phyloP scores from a whole-genome alignment of 2,888 invertebrate genomes.

The Orthosia gracilis region DNA sequence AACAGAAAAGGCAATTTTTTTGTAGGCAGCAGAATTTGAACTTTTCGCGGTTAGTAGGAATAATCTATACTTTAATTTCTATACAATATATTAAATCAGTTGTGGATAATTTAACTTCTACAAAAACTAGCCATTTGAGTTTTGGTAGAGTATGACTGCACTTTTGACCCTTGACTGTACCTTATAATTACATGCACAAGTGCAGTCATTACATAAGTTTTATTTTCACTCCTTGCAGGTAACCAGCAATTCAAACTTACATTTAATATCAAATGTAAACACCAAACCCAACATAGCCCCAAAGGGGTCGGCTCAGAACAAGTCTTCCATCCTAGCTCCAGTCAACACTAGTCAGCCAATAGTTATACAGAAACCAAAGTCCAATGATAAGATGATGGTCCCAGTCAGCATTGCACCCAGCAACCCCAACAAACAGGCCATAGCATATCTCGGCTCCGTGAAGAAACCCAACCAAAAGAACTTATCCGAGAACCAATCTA shows the following conservation, averaged over 20 bases:
- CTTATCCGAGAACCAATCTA: constrained; percentile 85
- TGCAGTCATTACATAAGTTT: constrained; percentile 34
- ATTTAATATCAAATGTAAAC: constrained; percentile 85
- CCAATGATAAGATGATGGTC: constrained; percentile 87
- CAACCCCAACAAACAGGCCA: constrained; percentile 85
- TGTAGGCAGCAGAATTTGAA: too few relatives aligned
- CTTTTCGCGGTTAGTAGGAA: too few relatives aligned
- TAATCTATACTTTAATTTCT: too few relatives aligned
- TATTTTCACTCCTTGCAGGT: constrained; percentile 78
- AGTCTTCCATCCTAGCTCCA: constrained; percentile 85
- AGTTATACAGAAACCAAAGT: constrained; percentile 91
- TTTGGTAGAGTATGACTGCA: too few relatives aligned
- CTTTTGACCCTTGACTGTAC: too few relatives aligned
- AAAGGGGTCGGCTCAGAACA: constrained; percentile 80
- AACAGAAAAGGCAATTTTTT: too few relatives aligned
- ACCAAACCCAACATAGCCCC: constrained; percentile 86
- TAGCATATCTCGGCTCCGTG: constrained; percentile 90
- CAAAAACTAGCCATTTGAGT: too few relatives aligned
- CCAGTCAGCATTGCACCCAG: constrained; percentile 87
- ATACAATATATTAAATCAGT: too few relatives aligned
- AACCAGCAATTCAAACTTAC: constrained; percentile 85
- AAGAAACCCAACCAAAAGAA: constrained; percentile 87
- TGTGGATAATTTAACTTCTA: too few relatives aligned
- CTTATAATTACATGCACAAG: not conserved
- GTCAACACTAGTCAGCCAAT: constrained; percentile 88